A percentile compares a stretch with the other conserved stretches of the same genome.
phyloP scores from a whole-genome alignment of 2,888 invertebrate genomes.

The Carterocephalus palaemon region DNA sequence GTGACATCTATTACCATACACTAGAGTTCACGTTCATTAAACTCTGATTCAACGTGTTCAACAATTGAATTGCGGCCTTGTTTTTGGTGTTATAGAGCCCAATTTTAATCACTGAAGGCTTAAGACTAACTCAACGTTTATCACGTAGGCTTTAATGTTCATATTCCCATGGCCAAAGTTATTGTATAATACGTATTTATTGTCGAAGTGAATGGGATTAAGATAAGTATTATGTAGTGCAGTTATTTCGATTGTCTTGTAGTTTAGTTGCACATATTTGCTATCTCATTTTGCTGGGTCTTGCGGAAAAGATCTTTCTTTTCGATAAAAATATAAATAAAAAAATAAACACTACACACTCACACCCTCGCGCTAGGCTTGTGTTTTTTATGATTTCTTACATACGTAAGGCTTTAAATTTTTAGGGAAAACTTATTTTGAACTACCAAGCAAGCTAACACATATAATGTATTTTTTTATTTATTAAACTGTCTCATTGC shows the following conservation, averaged over 20 bases:
- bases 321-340: too few species aligned
- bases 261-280: too few species aligned
- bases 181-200: conserved; percentile 8
- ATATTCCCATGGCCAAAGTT: conserved; percentile 13
- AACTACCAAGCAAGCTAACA: too few species aligned
- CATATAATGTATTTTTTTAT: too few species aligned
- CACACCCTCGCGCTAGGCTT: too few species aligned
- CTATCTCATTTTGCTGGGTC: too few species aligned
- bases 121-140: conserved; percentile 3
- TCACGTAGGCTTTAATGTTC: conserved; percentile 6
- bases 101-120: neutral
- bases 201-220: conserved; percentile 19
- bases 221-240: conserved; percentile 9
- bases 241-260: conserved; percentile 4
- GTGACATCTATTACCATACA: neutral
- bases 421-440: too few species aligned
- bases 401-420: too few species aligned
- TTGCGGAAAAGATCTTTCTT: too few species aligned
- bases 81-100: neutral
- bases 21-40: conserved; percentile 11
- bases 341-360: too few species aligned
- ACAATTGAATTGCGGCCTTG: conserved; percentile 10
- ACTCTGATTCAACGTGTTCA: neutral
- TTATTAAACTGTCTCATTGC: too few species aligned
- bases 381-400: too few species aligned